A percentile compares a stretch with the other conserved stretches of the same genome.
These are phyloP conservation scores for Protosalanx chinensis DNA, from an alignment of 2,797 vertebrate species.

Conservation along the genomic window DNA sequence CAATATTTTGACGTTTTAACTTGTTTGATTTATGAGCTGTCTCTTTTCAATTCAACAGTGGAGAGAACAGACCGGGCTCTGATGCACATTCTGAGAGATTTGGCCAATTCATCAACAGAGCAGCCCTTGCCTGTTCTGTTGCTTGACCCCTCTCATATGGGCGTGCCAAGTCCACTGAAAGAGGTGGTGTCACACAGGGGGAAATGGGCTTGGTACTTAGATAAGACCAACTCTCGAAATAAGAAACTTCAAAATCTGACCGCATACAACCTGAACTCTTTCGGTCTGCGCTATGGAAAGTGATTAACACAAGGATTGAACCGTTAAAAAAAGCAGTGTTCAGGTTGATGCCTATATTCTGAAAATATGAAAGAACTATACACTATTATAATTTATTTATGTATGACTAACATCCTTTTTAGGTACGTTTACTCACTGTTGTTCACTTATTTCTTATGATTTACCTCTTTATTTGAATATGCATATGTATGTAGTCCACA, in stretches of 20 bases:
- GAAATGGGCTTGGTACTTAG: slow-evolving; percentile 46
- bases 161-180: slow-evolving; percentile 17
- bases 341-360: neutral
- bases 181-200: slow-evolving; percentile 21
- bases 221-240: slow-evolving; percentile 29
- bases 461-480: no score
- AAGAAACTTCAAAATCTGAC: slow-evolving; percentile 65
- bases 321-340: neutral
- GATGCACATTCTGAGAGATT: slow-evolving; percentile 42
- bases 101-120: slow-evolving; percentile 13
- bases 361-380: no score
- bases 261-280: slow-evolving; percentile 78
- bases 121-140: slow-evolving; percentile 8
- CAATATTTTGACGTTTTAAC: neutral
- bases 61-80: slow-evolving; percentile 35
- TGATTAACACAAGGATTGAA: slow-evolving; percentile 18
- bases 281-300: slow-evolving; percentile 78
- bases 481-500: no score
- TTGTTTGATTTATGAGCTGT: neutral
- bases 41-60: slow-evolving; percentile 24
- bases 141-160: slow-evolving; percentile 3
- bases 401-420: no score
- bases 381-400: no score
- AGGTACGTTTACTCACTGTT: no score
- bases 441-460: no score